These are phyloP conservation scores for Ernsta delagoae DNA, from an alignment of 2,888 invertebrate genomes.

Conservation along the genomic window DNA sequence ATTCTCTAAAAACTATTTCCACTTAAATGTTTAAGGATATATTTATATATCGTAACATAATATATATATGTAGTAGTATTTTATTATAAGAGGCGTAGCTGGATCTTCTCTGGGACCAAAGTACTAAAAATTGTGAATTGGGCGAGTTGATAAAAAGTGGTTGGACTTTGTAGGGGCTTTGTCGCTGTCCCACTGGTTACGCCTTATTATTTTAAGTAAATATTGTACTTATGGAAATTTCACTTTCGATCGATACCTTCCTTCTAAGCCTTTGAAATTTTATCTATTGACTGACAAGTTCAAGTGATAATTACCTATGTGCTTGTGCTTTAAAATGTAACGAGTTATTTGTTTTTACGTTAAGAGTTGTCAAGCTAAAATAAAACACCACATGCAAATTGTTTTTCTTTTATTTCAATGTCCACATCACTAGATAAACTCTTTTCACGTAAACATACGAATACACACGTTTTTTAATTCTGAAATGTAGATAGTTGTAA, in stretches of 20 bases:
- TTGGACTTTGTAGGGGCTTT: slow-evolving; percentile 55
- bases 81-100: slow-evolving; percentile 73
- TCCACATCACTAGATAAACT: background rate
- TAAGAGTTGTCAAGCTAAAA: slow-evolving; percentile 73
- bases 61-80: slow-evolving; percentile 21
- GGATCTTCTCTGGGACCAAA: slow-evolving; percentile 75
- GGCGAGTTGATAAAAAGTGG: slow-evolving; percentile 60
- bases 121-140: slow-evolving; percentile 49
- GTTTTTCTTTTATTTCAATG: slow-evolving; percentile 50
- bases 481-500: no score
- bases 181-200: slow-evolving; percentile 76
- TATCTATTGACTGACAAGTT: slow-evolving; percentile 78
- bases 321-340: slow-evolving; percentile 83
- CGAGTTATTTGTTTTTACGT: slow-evolving; percentile 75
- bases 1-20: slow-evolving; percentile 29
- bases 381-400: slow-evolving; percentile 71
- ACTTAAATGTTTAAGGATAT: no score
- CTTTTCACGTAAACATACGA: no score
- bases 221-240: slow-evolving; percentile 43
- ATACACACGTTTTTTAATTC: no score
- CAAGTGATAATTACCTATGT: slow-evolving; percentile 74
- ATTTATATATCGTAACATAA: slow-evolving; percentile 12
- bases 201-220: slow-evolving; percentile 58
- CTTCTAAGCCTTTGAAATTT: slow-evolving; percentile 71
- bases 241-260: slow-evolving; percentile 67